A percentile compares a stretch with the other conserved stretches of the same genome.
These are phyloP conservation scores for Esox masquinongy DNA, from an alignment of 2,797 vertebrate genomes.

Conservation along the genomic window DNA sequence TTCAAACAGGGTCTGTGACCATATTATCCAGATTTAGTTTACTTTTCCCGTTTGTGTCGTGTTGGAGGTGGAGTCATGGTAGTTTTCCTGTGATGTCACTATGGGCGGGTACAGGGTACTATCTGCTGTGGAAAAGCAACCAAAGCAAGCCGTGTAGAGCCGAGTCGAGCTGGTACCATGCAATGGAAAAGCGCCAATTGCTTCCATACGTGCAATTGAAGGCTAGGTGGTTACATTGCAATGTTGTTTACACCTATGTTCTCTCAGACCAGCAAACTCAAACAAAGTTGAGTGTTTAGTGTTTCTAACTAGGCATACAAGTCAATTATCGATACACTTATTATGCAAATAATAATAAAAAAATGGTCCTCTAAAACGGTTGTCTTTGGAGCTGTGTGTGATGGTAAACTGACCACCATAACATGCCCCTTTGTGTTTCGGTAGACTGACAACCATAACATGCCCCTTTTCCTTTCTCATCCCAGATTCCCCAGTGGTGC, in stretches of 20 bases:
- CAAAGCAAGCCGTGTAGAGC: no score
- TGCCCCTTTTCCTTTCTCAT: conserved; percentile 54
- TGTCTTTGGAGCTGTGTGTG: neutral
- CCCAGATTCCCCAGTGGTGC: conserved; percentile 96
- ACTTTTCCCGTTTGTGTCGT: no score
- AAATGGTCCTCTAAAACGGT: neutral
- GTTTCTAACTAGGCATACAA: neutral
- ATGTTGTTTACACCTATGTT: neutral
- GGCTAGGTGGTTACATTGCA: neutral
- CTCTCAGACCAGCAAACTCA: neutral
- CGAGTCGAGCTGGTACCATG: no score
- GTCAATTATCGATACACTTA: neutral
- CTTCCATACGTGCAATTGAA: neutral
- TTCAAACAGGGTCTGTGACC: no score
- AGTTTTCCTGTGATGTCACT: no score
- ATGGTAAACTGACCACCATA: neutral
- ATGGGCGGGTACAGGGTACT: no score
- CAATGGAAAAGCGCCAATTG: no score
- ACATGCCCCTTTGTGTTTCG: neutral
- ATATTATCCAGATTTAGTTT: no score
- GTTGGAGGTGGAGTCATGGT: no score
- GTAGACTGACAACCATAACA: neutral
- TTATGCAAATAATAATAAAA: no score
- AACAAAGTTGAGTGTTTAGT: neutral
- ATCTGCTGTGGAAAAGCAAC: no score